These are phyloP conservation scores for Trachemys scripta DNA, from an alignment of 2,113 vertebrate species.

Conservation along the genomic window DNA sequence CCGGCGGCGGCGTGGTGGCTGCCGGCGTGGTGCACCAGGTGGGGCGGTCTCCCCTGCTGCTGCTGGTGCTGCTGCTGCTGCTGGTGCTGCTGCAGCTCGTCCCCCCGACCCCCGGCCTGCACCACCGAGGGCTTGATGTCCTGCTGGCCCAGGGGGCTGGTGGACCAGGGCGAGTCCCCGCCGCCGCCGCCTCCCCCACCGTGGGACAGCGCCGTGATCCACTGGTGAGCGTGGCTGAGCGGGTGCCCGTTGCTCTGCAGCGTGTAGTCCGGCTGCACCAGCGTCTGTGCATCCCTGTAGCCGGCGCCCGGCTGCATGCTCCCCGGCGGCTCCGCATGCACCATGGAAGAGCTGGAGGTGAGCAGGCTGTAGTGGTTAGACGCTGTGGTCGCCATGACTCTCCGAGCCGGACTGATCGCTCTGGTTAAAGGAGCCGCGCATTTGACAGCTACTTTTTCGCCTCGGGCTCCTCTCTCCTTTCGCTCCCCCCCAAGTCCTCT, in stretches of 20 bases:
- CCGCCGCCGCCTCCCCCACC: constrained; percentile 88
- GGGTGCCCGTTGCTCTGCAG: constrained; percentile 95
- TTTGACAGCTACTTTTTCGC: constrained; percentile 95
- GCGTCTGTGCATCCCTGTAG: constrained; percentile 92
- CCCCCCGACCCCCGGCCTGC: constrained; percentile 85
- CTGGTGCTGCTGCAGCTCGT: constrained; percentile 75
- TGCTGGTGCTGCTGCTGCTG: constrained; percentile 78
- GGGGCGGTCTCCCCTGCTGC: constrained; percentile 86
- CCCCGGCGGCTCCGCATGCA: constrained; percentile 92
- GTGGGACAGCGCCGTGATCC: constrained; percentile 95
- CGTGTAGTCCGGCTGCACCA: constrained; percentile 94
- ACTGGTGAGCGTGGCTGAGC: constrained; percentile 97
- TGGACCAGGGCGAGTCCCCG: constrained; percentile 90
- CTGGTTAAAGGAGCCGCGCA: constrained; percentile 91
- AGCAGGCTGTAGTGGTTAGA: constrained; percentile 97
- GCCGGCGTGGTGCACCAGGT: constrained; percentile 91
- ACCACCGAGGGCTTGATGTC: constrained; percentile 93
- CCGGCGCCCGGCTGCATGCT: constrained; percentile 83
- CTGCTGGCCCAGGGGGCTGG: constrained; percentile 90
- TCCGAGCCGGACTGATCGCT: constrained; percentile 92
- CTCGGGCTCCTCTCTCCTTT: constrained; percentile 84
- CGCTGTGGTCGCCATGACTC: constrained; percentile 98
- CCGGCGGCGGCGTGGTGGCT: constrained; percentile 88
- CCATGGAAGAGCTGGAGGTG: constrained; percentile 94
- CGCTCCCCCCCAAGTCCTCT: constrained; percentile 79